Evolutionary conservation across 2,113 vertebrate species (phyloP).

Genomic region (Equus przewalskii): DNA sequence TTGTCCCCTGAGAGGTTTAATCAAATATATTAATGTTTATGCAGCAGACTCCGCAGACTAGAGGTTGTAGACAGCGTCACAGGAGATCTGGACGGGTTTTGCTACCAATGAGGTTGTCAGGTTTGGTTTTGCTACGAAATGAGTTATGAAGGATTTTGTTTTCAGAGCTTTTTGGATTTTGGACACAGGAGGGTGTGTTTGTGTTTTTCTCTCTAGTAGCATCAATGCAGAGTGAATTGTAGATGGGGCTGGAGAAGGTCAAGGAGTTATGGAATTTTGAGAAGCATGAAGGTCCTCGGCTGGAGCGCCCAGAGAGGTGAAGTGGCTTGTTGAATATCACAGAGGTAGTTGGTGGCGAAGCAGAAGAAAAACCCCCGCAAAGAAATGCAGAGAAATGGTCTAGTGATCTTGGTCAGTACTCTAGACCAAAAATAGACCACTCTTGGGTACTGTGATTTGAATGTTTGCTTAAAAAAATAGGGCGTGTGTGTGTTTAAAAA

Average conservation of each 20-base stretch:
- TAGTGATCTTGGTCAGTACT: background rate
- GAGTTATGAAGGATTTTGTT: background rate
- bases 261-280: background rate
- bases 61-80: background rate
- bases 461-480: background rate
- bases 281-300: background rate
- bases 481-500: background rate
- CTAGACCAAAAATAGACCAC: background rate
- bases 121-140: background rate
- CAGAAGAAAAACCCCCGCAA: background rate
- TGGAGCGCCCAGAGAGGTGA: background rate
- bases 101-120: background rate
- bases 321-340: background rate
- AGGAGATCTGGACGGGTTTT: background rate
- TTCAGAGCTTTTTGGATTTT: background rate
- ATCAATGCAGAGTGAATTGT: background rate
- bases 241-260: background rate
- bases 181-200: background rate
- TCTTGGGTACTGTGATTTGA: conserved; percentile 15
- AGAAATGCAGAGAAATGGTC: background rate
- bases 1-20: background rate
- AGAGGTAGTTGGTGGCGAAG: background rate
- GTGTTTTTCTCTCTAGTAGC: background rate
- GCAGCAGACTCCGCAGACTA: background rate
- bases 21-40: background rate